phyloP scores from a whole-genome alignment of 2,797 vertebrate genomes.

The Macroramphosus scolopax region DNA sequence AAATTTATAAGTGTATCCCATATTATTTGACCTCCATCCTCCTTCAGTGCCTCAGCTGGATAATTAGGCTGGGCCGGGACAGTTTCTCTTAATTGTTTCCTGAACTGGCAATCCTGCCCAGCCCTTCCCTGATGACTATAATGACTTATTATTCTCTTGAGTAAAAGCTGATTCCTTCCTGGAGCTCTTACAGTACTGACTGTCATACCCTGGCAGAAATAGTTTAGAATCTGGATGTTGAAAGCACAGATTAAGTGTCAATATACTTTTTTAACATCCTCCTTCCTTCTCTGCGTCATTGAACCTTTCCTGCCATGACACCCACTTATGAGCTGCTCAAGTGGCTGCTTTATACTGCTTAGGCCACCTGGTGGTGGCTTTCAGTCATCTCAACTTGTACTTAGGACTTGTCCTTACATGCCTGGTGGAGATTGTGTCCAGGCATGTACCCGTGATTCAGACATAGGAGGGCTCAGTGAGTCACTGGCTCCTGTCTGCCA shows the following conservation, averaged over 20 bases:
- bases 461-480: conserved; percentile 40
- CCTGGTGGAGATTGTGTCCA: conserved; percentile 60
- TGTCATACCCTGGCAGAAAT: too few relatives aligned
- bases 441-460: conserved; percentile 66
- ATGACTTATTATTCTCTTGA: conserved; percentile 16
- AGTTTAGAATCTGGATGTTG: too few relatives aligned
- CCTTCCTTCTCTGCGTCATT: too few relatives aligned
- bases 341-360: too few relatives aligned
- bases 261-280: too few relatives aligned
- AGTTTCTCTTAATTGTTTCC: conserved; percentile 23
- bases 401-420: conserved; percentile 66
- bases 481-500: conserved; percentile 35
- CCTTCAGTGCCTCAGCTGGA: background rate
- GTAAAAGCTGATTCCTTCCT: conserved; percentile 19
- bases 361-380: conserved; percentile 37
- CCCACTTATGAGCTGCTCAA: too few relatives aligned
- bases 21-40: conserved; percentile 6
- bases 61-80: conserved; percentile 14
- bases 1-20: background rate
- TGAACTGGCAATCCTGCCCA: conserved; percentile 23
- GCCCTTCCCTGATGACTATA: conserved; percentile 29
- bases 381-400: background rate
- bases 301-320: too few relatives aligned
- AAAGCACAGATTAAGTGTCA: too few relatives aligned
- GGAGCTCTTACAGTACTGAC: too few relatives aligned